Percentiles rank a stretch among this genome's conserved stretches.
Conservation (phyloP, 2,797 vertebrate species). For the Scolopax rusticola region DNA sequence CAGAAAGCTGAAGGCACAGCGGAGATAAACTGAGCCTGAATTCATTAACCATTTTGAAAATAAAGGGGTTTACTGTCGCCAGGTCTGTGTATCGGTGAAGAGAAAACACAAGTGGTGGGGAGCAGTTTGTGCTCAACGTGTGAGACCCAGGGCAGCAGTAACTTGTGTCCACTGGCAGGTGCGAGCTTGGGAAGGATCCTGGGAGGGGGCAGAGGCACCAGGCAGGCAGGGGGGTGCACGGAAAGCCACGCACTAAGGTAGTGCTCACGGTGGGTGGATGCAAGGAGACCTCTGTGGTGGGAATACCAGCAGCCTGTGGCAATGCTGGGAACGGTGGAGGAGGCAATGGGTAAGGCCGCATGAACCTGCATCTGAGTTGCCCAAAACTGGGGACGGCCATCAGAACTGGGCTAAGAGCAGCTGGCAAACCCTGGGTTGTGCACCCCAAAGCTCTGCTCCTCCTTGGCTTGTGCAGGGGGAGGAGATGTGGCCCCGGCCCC, state of each 20-base stretch:
- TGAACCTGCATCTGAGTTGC: fast-evolving
- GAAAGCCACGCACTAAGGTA: background rate
- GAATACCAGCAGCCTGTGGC: background rate
- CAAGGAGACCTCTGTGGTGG: background rate
- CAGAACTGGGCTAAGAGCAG: background rate
- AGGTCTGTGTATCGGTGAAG: background rate
- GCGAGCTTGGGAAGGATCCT: background rate
- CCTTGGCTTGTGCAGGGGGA: fast-evolving
- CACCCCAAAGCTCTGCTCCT: background rate
- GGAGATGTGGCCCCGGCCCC: fast-evolving
- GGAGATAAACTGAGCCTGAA: background rate
- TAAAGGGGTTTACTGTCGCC: conserved; percentile 9
- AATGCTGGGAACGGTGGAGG: background rate
- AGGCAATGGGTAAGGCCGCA: background rate
- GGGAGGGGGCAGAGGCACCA: background rate
- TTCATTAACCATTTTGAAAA: conserved; percentile 2
- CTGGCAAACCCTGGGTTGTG: no score
- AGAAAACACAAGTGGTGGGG: background rate
- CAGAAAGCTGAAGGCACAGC: background rate
- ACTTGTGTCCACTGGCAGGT: background rate
- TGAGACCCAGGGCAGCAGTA: background rate
- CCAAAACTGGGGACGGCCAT: background rate
- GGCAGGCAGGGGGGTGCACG: background rate
- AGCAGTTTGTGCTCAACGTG: background rate
- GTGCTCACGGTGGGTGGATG: fast-evolving